phyloP scores from a whole-genome alignment of 2,113 vertebrate genomes.

The Seriola rivoliana region DNA sequence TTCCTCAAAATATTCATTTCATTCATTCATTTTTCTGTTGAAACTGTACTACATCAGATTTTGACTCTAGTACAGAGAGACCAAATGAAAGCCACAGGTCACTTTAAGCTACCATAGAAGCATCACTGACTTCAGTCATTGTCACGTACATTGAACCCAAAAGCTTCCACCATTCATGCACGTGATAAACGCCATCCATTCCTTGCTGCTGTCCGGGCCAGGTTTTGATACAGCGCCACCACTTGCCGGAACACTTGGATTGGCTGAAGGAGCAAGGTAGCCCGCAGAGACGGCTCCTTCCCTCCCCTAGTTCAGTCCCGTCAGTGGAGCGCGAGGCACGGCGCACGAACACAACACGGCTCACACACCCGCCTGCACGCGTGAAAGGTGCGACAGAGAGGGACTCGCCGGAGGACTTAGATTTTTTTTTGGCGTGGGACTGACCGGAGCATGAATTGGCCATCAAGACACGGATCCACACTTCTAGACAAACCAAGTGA shows the following conservation, averaged over 20 bases:
- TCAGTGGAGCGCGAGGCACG: conserved; percentile 71
- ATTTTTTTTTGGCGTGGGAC: conserved; percentile 23
- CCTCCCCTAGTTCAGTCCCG: conserved; percentile 68
- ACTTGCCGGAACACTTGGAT: conserved; percentile 77
- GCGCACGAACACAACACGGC: conserved; percentile 19
- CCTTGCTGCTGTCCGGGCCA: conserved; percentile 71
- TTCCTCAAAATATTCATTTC: no score
- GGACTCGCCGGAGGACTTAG: conserved; percentile 58
- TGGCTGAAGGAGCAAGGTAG: conserved; percentile 81
- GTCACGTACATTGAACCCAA: not conserved
- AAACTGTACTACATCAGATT: no score
- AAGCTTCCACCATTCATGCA: not conserved
- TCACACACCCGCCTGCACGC: conserved; percentile 28
- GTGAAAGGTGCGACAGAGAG: conserved; percentile 50
- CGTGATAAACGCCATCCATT: conserved; percentile 62
- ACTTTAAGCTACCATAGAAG: not conserved
- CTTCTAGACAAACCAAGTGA: conserved; percentile 44
- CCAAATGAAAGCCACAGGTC: not conserved
- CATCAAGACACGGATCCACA: conserved; percentile 58
- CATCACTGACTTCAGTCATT: not conserved
- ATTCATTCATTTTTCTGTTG: no score
- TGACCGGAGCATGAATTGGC: conserved; percentile 70
- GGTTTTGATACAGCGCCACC: conserved; percentile 79
- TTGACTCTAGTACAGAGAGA: no score
- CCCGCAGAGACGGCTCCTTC: conserved; percentile 76